A percentile compares a stretch with the other conserved stretches of the same genome.
These are phyloP conservation scores for Julus scandinavius DNA, from an alignment of 2,888 invertebrate species.

Conservation along the genomic window DNA sequence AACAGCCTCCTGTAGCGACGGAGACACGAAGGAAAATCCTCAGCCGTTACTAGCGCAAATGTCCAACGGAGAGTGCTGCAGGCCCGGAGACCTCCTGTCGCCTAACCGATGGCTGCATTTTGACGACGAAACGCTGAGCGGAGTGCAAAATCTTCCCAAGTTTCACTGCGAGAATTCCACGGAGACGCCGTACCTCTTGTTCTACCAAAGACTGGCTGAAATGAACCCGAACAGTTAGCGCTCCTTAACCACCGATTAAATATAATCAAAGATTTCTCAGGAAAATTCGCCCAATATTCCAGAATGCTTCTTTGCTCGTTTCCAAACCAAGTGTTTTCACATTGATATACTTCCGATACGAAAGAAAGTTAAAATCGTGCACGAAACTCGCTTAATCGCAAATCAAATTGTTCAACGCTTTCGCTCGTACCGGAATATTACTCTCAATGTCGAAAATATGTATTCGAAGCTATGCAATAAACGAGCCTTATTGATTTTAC, in stretches of 20 bases:
- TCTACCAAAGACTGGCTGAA: slow-evolving; percentile 70
- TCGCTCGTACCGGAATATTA: too few relatives aligned
- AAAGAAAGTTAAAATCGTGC: too few relatives aligned
- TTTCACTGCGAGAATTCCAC: slow-evolving; percentile 74
- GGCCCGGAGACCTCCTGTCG: slow-evolving; percentile 10
- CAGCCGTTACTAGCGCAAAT: neutral
- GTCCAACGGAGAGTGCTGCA: slow-evolving; percentile 28
- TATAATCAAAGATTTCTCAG: too few relatives aligned
- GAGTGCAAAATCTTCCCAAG: slow-evolving; percentile 7
- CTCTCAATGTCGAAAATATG: neutral
- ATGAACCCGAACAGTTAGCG: slow-evolving; percentile 24
- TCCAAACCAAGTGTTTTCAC: too few relatives aligned
- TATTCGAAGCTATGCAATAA: neutral
- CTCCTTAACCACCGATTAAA: neutral
- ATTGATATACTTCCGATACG: too few relatives aligned
- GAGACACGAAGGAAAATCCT: slow-evolving; percentile 51
- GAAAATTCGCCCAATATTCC: too few relatives aligned
- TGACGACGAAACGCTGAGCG: slow-evolving; percentile 85
- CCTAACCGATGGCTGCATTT: slow-evolving; percentile 82
- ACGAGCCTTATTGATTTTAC: neutral
- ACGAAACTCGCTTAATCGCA: too few relatives aligned
- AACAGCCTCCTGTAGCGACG: slow-evolving; percentile 15
- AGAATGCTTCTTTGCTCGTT: too few relatives aligned
- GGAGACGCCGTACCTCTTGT: slow-evolving; percentile 83
- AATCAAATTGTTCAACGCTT: too few relatives aligned